Conservation (phyloP, 2,113 vertebrate species). For the Gavia stellata region DNA sequence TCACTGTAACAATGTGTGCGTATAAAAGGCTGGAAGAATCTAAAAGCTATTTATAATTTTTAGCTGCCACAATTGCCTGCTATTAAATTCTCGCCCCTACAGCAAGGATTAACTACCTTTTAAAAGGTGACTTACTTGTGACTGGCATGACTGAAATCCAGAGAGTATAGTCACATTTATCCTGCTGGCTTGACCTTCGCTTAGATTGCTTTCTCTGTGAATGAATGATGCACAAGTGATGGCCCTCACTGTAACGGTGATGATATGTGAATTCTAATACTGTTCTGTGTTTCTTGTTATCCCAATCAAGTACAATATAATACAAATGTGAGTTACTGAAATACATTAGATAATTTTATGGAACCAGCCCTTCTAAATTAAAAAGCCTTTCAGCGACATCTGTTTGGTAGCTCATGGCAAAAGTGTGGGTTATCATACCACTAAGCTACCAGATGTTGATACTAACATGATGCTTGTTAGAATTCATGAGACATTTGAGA, state of each 20-base stretch:
- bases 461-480: background rate
- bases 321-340: background rate
- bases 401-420: background rate
- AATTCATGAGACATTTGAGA: slow-evolving; percentile 15
- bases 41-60: slow-evolving; percentile 63
- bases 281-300: background rate
- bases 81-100: slow-evolving; percentile 43
- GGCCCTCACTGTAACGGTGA: background rate
- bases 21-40: slow-evolving; percentile 41
- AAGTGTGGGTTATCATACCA: background rate
- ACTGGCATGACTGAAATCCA: slow-evolving; percentile 52
- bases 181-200: slow-evolving; percentile 59
- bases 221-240: background rate
- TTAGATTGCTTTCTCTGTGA: slow-evolving; percentile 18
- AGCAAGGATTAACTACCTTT: slow-evolving; percentile 55
- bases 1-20: background rate
- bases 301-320: background rate
- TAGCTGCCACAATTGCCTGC: slow-evolving; percentile 42
- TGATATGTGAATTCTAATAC: background rate
- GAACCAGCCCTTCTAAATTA: slow-evolving; percentile 1
- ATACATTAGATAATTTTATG: background rate
- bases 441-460: slow-evolving; percentile 26
- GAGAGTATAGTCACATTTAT: slow-evolving; percentile 49
- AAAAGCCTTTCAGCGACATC: slow-evolving; percentile 15
- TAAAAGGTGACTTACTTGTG: slow-evolving; percentile 40